Base-by-base conservation (phyloP, 2,113 vertebrate species). In the Taxidea taxus region DNA sequence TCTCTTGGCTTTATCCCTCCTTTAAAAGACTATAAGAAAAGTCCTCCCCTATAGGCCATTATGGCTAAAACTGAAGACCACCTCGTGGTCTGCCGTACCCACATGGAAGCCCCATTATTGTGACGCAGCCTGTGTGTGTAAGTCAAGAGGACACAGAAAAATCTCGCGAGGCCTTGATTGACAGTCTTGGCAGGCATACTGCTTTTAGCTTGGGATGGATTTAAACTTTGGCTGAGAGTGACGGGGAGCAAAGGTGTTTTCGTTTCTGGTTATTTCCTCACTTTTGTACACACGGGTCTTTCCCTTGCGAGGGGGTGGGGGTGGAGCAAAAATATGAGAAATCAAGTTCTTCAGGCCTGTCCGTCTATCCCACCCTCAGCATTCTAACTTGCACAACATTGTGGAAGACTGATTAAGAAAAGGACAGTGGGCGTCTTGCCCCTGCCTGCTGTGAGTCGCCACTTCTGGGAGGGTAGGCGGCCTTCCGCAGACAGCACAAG, bases 401-500 rank as follows among this genome's bases (percentile, higher is more conserved):
- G 86, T 82, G 54, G 92, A 84, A 97, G 95, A 27, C 47, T n/a
- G 91, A 86, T 60, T 68, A 29, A 23, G 0, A 29, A 89, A 91
- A 91, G 68, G 94, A 72, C 83, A 56, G 70, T 29, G 44, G 42
- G 95, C 47, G 39, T 75, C 85, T 88, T 87, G 23, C 95, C 75
- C 94, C 90, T 97, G 92, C 96, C 96, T 51, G 91, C 94, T 95
- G 91, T 96, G 98, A 93, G 47, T 87, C 58, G 54, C 86, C 95
- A 88, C 97, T 90, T 96, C 85, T 42, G 64, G 97, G 42, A 56
- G 62, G 20, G 91, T 95, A 88, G 77, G 96, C 31, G 75, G 97
- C 98, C 97, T 97, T 94, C 98, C 90, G 93, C 95, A 80, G 86
- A 95, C 91, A 78, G 94, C 77, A 37, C 64, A 91, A 90, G 91